Base-by-base conservation (phyloP, 2,888 invertebrate genomes). In the Leptogaster cylindrica region DNA sequence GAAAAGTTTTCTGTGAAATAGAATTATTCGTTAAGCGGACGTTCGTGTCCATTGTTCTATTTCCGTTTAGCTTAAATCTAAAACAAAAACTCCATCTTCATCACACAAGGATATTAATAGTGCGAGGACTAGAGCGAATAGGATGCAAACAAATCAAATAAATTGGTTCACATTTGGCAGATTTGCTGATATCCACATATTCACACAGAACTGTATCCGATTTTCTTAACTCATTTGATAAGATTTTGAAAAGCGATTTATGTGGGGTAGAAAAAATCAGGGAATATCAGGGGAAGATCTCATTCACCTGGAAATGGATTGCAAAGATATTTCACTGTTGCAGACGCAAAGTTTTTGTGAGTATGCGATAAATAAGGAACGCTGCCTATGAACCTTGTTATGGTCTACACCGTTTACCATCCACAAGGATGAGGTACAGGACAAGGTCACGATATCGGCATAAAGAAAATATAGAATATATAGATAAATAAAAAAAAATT, bases 291-390 rank as follows among this genome's bases (percentile, higher is more conserved):
- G n/a, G 1, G 36, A 55, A 36, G 39, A 55, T 39, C 55, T 25
- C 55, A 55, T 39, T 55, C 55, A 55, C 55, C 36, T 55, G 55
- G 25, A 55, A 55, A 55, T 14, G 55, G 23, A 55, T 55, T 16
- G 55, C 14, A 12, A 18, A 55, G 16, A 36, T 55, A 36, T 39
- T 55, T 10, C 10, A 16, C n/a, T 10, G 18, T 14, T 41, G 14
- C 18, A 18, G 14, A 16, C 41, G 18, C 5, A 41, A 23, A 39
- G 18, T 20, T 23, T 25, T 50, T 39, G 18, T 55, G 55, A 10
- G 20, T 20, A 55, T 55, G 55, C 39, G 55, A 55, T 36, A 55
- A 55, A 55, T 55, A 55, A 6, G 10, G 36, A 12, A 12, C 1
- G 31, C n/a, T 23, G 46, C 46, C n/a, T n/a, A n/a, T n/a, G n/a